phyloP scores from a whole-genome alignment of 2,888 invertebrate genomes.

The Panopea generosa region DNA sequence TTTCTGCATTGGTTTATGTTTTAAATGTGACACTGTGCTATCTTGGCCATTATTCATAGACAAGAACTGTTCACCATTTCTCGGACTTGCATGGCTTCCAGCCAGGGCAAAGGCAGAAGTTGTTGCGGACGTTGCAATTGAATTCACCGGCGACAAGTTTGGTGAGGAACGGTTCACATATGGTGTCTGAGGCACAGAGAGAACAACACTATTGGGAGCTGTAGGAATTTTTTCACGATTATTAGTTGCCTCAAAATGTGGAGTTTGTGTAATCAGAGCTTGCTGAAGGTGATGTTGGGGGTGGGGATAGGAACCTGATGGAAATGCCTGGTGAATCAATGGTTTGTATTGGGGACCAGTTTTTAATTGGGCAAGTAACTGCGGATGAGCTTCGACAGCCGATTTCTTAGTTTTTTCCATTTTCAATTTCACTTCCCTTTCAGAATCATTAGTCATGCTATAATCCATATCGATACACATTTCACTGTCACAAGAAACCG shows the following conservation, averaged over 20 bases:
- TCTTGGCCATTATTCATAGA: not conserved
- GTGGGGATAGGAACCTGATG: slow-evolving; percentile 21
- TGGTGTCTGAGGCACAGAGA: slow-evolving; percentile 50
- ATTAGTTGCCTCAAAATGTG: not conserved
- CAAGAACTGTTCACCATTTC: slow-evolving; percentile 7
- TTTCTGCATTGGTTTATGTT: slow-evolving; percentile 77
- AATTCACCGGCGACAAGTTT: slow-evolving; percentile 20
- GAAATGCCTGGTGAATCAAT: slow-evolving; percentile 33
- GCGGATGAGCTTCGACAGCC: slow-evolving; percentile 78
- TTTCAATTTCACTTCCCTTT: slow-evolving; percentile 12
- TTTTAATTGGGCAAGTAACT: slow-evolving; percentile 80
- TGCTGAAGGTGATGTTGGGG: slow-evolving; percentile 7
- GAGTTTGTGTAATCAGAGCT: not conserved
- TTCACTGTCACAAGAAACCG: slow-evolving; percentile 52
- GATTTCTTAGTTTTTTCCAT: slow-evolving; percentile 64
- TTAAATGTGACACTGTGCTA: slow-evolving; percentile 60
- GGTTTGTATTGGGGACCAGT: slow-evolving; percentile 61
- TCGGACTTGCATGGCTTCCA: slow-evolving; percentile 4
- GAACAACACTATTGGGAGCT: slow-evolving; percentile 39
- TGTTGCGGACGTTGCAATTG: not conserved
- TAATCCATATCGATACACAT: slow-evolving; percentile 20
- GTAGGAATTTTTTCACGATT: not conserved
- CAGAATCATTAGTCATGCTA: not conserved
- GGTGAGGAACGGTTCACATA: slow-evolving; percentile 26
- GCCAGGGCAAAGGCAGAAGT: not conserved